These are phyloP conservation scores for Anthophora plumipes DNA, from an alignment of 2,888 invertebrate species.

Conservation along the genomic window DNA sequence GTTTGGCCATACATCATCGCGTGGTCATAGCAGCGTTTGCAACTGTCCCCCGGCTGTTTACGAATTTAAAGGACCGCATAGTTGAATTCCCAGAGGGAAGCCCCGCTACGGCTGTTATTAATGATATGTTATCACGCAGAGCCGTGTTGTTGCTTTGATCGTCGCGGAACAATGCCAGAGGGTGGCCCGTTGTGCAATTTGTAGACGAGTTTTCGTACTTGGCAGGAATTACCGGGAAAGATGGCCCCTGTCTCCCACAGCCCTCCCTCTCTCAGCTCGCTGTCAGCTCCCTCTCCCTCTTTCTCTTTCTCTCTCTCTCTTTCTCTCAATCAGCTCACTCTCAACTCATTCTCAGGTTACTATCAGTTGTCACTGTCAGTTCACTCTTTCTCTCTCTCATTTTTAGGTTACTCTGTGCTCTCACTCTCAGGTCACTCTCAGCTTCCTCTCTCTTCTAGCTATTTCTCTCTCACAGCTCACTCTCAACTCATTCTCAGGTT, in stretches of 20 bases:
- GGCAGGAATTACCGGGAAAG: slow-evolving; percentile 56
- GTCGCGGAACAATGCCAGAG: slow-evolving; percentile 52
- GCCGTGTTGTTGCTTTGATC: slow-evolving; percentile 61
- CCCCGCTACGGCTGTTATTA: slow-evolving; percentile 43
- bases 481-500: too few species aligned
- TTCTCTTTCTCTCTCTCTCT: not conserved
- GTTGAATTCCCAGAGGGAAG: slow-evolving; percentile 40
- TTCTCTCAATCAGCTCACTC: too few species aligned
- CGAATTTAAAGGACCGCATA: slow-evolving; percentile 41
- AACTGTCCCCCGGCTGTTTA: slow-evolving; percentile 27
- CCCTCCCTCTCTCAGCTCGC: not conserved
- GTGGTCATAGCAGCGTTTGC: not conserved
- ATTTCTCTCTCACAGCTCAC: too few species aligned
- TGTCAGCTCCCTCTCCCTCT: not conserved
- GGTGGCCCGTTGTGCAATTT: slow-evolving; percentile 52
- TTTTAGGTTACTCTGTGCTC: too few species aligned
- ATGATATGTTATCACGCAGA: slow-evolving; percentile 65
- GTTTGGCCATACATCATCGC: slow-evolving; percentile 23
- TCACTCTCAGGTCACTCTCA: not conserved
- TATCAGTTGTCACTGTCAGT: too few species aligned
- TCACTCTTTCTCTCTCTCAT: too few species aligned
- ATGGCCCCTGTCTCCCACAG: slow-evolving; percentile 34
- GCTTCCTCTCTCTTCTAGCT: not conserved
- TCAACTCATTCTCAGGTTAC: too few species aligned
- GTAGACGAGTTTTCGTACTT: slow-evolving; percentile 66